Evolutionary conservation across 2,113 vertebrate genomes (phyloP), one percentile per base, ranked within the genome.

Genomic region (Sciurus niger): DNA sequence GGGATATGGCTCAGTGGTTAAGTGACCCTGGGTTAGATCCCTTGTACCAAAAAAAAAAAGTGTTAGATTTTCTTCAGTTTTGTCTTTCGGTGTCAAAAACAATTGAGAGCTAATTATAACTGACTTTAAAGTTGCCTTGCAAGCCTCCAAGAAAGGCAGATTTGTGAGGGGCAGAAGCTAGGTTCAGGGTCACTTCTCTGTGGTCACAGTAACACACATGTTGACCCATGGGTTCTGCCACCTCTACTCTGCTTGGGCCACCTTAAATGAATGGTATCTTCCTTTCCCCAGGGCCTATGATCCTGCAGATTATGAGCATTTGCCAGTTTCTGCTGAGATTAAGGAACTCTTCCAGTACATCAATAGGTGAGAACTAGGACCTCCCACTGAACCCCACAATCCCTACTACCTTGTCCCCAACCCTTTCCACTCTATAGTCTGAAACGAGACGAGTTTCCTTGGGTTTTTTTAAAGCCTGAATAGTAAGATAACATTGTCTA

Each of bases 341-440:
- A 99, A 99, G 96, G 99, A 99, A 32, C 98, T 99, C 79, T 99
- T 99, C 97, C 99, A 99, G 97, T 99, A 99, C 96, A 99, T 99
- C 96, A 99, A 98, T 78, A 98, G 99, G 99, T 99, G 94, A 98
- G 98, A 3, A 18, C 28, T 25, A 32, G 51, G 4, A 1, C 85
- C 25, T 74, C 4, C 32, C 17, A 20, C 25, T 40, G 2, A 2
- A 18, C 34, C 17, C 40, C 46, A 30, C 30, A 22, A 4, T 40
- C 24, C 60, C 68, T 60, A 6, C 90, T 60, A 10, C 87, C 72
- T 67, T 73, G 37, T 43, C 70, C 70, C 72, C 25, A 9, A 28
- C 43, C 40, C 48, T 53, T 82, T 87, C 20, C 46, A 74, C 28
- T 72, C 65, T 78, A 53, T 74, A 25, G 22, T 78, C 60, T 65